A percentile compares a stretch with the other conserved stretches of the same genome.
phyloP scores from a whole-genome alignment of 2,888 invertebrate genomes.

The Diabrotica balteata region DNA sequence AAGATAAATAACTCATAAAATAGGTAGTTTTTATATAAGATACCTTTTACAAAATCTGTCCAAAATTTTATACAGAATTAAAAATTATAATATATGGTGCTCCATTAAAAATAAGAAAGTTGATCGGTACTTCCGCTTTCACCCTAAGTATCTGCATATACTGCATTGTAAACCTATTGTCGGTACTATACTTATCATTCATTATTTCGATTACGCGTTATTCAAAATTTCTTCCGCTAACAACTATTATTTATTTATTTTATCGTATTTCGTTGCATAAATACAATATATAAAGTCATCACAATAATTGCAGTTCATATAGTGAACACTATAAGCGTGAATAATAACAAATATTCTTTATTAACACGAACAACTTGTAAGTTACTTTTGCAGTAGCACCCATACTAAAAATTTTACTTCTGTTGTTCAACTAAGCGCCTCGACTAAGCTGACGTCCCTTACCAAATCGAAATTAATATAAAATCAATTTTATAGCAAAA shows the following conservation, averaged over 20 bases:
- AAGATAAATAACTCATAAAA: too few species aligned
- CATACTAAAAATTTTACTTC: constrained; percentile 52
- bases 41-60: too few species aligned
- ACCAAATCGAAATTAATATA: constrained; percentile 1
- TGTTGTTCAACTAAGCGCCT: constrained; percentile 13
- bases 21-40: too few species aligned
- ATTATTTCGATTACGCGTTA: background rate
- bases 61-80: too few species aligned
- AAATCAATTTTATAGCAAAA: background rate
- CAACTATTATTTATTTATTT: constrained; percentile 29
- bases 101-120: too few species aligned
- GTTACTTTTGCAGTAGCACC: constrained; percentile 53
- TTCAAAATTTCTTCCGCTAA: background rate
- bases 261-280: constrained; percentile 54
- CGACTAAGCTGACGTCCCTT: background rate
- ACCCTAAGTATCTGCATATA: too few species aligned
- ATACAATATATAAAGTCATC: constrained; percentile 57
- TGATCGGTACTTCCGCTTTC: too few species aligned
- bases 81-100: too few species aligned
- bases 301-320: constrained; percentile 61
- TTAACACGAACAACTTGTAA: constrained; percentile 54
- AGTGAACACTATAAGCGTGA: constrained; percentile 62
- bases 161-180: too few species aligned
- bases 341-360: constrained; percentile 48
- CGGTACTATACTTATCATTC: background rate